Base-by-base conservation (phyloP, 2,113 vertebrate species). In the Tursiops truncatus region DNA sequence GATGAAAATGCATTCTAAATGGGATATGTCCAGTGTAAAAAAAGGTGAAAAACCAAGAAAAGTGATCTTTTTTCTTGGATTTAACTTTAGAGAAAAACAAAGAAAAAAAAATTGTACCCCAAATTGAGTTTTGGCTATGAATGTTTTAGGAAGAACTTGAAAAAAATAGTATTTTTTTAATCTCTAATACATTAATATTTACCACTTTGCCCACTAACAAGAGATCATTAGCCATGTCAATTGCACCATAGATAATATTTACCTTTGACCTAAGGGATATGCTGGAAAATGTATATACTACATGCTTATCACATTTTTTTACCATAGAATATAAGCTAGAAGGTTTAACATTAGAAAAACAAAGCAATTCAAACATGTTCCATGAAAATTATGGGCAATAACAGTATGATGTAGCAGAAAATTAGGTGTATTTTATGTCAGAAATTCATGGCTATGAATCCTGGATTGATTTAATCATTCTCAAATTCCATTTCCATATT, bases 31-130 rank as follows among this genome's bases (percentile, higher is more conserved):
- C 26, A 26, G 41, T 67, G 31, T 20, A 20, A 74, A 92, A 41
- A 44, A 94, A 73, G 14, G n/a, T 18, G 28, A 85, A 97, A 94
- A 10, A 70, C 44, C 95, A 96, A 91, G 60, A 91, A 89, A 94
- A 25, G 14, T 36, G 2, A 36, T 84, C 1, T 10, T 28, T 36
- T 31, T 63, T 28, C 8, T n/a, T 93, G 11, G n/a, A 58, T 63
- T 92, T 89, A 93, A 77, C 83, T 95, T 17, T 73, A 50, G 53
- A 82, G 23, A 44, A 63, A 95, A 88, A 62, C 10, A 95, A 84
- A 28, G 20, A 28, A 53, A 81, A 86, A 50, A 41, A 4, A 5
- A 21, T 63, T 93, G 14, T 31, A 63, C 4, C 5, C 9, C 1
- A 86, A 82, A 58, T 26, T 95, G n/a, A 94, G 25, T 25, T 82